Evolutionary conservation across 1,140 invertebrate species (phyloP).

Genomic region (Tetraneura akinire): DNA sequence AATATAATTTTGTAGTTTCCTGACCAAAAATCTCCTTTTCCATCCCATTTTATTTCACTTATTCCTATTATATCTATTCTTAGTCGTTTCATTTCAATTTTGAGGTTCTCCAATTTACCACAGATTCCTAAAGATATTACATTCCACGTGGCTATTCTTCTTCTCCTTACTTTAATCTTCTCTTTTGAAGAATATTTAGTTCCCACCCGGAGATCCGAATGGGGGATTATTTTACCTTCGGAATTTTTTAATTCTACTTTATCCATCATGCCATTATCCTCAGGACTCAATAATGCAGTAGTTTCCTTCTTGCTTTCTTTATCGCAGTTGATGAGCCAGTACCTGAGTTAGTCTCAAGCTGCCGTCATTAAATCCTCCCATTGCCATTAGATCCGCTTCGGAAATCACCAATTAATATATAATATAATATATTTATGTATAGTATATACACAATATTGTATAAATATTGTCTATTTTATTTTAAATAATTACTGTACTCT

Average conservation of each 20-base stretch:
- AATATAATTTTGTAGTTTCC: slow-evolving; percentile 11
- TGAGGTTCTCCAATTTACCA: slow-evolving; percentile 53
- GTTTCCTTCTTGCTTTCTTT: neutral
- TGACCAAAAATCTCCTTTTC: slow-evolving; percentile 3
- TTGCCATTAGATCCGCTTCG: neutral
- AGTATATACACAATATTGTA: too few species aligned
- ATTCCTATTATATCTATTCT: slow-evolving; percentile 53
- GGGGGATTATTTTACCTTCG: neutral
- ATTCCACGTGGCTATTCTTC: slow-evolving; percentile 54
- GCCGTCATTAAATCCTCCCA: neutral
- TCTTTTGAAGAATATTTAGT: neutral
- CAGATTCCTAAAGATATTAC: slow-evolving; percentile 51
- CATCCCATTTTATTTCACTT: slow-evolving; percentile 49
- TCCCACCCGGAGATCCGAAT: neutral
- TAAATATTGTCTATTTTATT: too few species aligned
- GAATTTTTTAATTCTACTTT: slow-evolving; percentile 16
- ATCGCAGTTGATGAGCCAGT: neutral
- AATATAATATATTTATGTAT: too few species aligned
- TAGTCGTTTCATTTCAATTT: slow-evolving; percentile 52
- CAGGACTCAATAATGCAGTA: neutral
- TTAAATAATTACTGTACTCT: too few species aligned
- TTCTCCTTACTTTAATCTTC: neutral
- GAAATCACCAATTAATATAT: too few species aligned
- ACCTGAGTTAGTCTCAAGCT: neutral
- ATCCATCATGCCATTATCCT: neutral